Conservation (phyloP, 2,113 vertebrate genomes). For the Thunnus thynnus region DNA sequence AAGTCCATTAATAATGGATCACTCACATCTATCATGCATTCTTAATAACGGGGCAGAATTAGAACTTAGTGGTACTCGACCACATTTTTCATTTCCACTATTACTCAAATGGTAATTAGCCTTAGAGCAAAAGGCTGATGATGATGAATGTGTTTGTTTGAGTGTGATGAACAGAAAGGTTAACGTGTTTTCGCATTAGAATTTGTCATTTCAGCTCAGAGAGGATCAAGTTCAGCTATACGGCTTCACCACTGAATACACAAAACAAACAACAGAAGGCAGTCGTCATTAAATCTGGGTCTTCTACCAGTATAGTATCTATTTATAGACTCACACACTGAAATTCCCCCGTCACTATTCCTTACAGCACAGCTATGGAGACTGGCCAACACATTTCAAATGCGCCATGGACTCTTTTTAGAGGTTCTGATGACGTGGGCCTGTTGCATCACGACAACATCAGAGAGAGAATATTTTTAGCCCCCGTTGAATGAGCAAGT, state of each 20-base stretch:
- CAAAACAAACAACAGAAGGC: conserved; percentile 38
- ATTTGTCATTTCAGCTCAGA: conserved; percentile 8
- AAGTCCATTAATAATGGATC: conserved; percentile 74
- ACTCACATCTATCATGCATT: conserved; percentile 71
- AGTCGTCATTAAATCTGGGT: conserved; percentile 53
- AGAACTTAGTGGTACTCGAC: conserved; percentile 59
- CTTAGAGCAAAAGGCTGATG: conserved; percentile 15
- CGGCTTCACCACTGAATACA: not conserved
- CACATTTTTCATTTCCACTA: conserved; percentile 55
- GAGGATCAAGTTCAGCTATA: conserved; percentile 1
- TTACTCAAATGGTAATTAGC: conserved; percentile 65
- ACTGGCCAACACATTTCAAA: conserved; percentile 48
- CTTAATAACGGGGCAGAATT: conserved; percentile 74
- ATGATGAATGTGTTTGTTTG: conserved; percentile 44
- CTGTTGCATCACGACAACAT: conserved; percentile 75
- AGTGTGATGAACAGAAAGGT: conserved; percentile 46
- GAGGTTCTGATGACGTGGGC: conserved; percentile 57
- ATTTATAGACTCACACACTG: conserved; percentile 66
- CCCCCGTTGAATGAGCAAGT: conserved; percentile 64
- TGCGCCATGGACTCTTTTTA: conserved; percentile 38
- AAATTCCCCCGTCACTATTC: conserved; percentile 36
- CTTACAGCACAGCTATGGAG: conserved; percentile 26
- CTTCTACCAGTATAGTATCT: conserved; percentile 46
- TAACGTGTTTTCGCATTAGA: conserved; percentile 10
- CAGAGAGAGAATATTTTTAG: conserved; percentile 79